Percentiles rank a stretch among this genome's conserved stretches.
These are phyloP conservation scores for Buceros bicornis DNA, from an alignment of 2,797 vertebrate species.

Conservation along the genomic window DNA sequence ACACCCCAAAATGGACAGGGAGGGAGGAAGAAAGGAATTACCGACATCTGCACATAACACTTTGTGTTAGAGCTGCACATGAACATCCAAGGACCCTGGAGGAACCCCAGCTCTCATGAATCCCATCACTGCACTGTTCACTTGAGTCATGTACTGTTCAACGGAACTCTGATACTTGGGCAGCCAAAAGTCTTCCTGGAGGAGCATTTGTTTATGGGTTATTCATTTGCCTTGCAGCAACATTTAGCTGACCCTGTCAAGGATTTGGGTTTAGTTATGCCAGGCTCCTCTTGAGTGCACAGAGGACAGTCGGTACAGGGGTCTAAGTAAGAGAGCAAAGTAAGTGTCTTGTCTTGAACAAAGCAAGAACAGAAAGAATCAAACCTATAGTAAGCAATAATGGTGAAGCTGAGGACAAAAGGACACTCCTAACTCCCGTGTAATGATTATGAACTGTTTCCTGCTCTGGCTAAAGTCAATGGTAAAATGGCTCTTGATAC, in stretches of 20 bases:
- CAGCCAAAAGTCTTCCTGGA: not conserved
- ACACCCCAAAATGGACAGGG: not conserved
- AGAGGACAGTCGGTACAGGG: accelerated
- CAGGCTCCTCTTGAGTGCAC: not conserved
- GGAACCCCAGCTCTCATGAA: not conserved
- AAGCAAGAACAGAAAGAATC: not conserved
- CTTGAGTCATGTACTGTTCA: not conserved
- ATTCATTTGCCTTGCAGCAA: not conserved
- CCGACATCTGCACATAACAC: accelerated
- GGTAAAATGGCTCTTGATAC: not conserved
- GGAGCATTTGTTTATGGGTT: not conserved
- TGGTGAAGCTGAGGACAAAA: not conserved
- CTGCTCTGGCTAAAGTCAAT: not conserved
- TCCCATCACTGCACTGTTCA: not conserved
- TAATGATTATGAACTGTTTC: not conserved
- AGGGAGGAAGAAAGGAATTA: not conserved
- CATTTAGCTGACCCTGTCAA: not conserved
- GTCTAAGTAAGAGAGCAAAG: not conserved
- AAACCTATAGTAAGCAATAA: not conserved
- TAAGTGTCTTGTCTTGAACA: not conserved
- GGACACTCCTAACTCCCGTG: not conserved
- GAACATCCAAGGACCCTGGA: not conserved
- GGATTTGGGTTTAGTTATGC: not conserved
- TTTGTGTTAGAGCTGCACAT: accelerated
- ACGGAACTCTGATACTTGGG: not conserved